Base-by-base conservation (phyloP, 2,113 vertebrate species). In the Indicator maculatus region DNA sequence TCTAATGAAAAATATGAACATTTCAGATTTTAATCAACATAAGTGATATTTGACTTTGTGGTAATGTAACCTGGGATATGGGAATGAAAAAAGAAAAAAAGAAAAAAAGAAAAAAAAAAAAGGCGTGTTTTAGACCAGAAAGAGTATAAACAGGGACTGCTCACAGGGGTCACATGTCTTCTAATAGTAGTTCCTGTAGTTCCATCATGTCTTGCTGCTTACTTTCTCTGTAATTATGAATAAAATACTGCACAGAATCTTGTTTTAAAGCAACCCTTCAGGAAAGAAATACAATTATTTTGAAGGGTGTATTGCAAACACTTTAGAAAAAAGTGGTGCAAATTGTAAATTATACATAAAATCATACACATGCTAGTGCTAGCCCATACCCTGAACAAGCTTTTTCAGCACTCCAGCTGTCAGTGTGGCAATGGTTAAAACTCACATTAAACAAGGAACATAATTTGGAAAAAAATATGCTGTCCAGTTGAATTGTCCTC, bases 241-340 rank as follows among this genome's bases (percentile, higher is more conserved):
- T 83, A 81, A 44, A 70, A 26, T 74, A 50, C 30, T 73, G 31
- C 20, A 66, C 45, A 88, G 31, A 50, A 45, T 77, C 56, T 64
- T 83, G 18, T 36, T 89, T 95, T 82, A 64, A 81, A 90, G 86
- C 83, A 83, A 53, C 83, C 8, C 47, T 84, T 87, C 41, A 78
- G 58, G 80, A 88, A 88, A 91, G 45, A 82, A 80, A 70, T 67
- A 28, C 58, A 59, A 53, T 93, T 87, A 90, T 89, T 90, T 50
- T 39, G 78, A 83, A 81, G 86, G 78, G 58, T 94, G 52, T 72
- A 44, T 50, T 69, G 44, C 59, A 91, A 72, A 39, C 47, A 84
- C 23, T 94, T 94, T 39, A 82, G 55, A 85, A 83, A 90, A 90
- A 93, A 88, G 72, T 76, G 52, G 59, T 93, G 38, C 75, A 88